These are phyloP conservation scores for Elaeidobius kamerunicus DNA, from an alignment of 2,888 invertebrate genomes.

Conservation along the genomic window DNA sequence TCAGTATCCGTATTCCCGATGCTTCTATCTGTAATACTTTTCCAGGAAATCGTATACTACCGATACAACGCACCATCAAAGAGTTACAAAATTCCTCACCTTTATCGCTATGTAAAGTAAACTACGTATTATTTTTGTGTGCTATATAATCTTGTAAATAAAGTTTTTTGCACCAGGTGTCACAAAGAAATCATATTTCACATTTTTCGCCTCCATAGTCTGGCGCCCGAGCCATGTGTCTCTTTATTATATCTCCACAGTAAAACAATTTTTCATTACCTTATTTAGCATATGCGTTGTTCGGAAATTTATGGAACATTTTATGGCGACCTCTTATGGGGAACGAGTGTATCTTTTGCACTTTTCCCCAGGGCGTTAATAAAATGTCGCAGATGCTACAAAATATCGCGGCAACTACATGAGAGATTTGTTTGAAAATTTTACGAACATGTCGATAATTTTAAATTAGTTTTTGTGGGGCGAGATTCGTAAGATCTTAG, in stretches of 20 bases:
- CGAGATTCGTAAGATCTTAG: no score
- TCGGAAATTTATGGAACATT: constrained; percentile 22
- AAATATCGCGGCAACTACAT: neutral
- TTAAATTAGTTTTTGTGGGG: neutral
- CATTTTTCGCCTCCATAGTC: constrained; percentile 20
- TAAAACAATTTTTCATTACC: constrained; percentile 31
- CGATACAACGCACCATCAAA: no score
- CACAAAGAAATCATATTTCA: constrained; percentile 13
- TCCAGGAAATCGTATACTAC: no score
- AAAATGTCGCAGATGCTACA: neutral
- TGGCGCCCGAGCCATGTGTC: constrained; percentile 19
- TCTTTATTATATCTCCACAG: constrained; percentile 26
- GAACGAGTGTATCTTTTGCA: constrained; percentile 18
- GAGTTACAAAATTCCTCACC: no score
- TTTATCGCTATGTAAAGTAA: no score
- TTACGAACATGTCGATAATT: neutral
- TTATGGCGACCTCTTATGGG: constrained; percentile 23
- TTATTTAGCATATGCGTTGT: constrained; percentile 29
- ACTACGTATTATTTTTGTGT: no score
- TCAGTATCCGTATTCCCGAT: no score
- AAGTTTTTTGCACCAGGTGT: constrained; percentile 22
- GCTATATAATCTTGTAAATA: no score
- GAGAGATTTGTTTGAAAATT: no score
- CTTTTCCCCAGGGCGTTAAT: constrained; percentile 12
- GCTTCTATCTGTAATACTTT: no score